Evolutionary conservation across 2,888 invertebrate genomes (phyloP).

Genomic region (Tipula confusa): DNA sequence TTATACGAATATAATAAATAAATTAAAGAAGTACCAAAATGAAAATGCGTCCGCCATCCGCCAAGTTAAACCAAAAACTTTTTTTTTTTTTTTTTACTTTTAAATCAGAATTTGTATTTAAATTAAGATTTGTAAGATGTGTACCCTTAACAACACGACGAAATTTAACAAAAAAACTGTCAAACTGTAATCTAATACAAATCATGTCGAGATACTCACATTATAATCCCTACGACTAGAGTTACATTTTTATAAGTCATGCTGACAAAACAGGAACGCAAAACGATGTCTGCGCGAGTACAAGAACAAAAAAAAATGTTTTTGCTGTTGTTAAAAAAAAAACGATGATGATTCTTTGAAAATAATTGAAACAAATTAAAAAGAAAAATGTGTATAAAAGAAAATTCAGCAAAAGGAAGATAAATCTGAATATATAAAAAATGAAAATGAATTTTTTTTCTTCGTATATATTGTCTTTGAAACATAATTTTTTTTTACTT

Average conservation of each 20-base stretch:
- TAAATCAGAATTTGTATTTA: background rate
- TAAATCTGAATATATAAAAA: background rate
- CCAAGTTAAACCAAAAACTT: background rate
- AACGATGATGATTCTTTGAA: background rate
- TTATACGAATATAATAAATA: background rate
- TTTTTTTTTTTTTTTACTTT: too few species aligned
- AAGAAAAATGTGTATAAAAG: background rate
- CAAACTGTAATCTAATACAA: background rate
- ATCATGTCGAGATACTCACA: background rate
- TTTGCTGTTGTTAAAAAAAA: background rate
- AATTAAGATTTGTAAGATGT: background rate
- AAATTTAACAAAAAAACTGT: background rate
- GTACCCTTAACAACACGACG: background rate
- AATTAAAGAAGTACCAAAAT: background rate
- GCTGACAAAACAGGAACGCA: background rate
- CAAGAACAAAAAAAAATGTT: background rate
- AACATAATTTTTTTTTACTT: background rate
- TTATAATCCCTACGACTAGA: background rate
- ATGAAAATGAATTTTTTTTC: background rate
- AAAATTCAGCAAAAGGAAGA: background rate
- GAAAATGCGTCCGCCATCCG: background rate
- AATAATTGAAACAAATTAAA: constrained; percentile 21
- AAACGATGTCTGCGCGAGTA: background rate
- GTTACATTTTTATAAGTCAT: constrained; percentile 20
- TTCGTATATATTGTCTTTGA: background rate